phyloP scores from a whole-genome alignment of 1,140 invertebrate species.

The Bicyclus anynana region DNA sequence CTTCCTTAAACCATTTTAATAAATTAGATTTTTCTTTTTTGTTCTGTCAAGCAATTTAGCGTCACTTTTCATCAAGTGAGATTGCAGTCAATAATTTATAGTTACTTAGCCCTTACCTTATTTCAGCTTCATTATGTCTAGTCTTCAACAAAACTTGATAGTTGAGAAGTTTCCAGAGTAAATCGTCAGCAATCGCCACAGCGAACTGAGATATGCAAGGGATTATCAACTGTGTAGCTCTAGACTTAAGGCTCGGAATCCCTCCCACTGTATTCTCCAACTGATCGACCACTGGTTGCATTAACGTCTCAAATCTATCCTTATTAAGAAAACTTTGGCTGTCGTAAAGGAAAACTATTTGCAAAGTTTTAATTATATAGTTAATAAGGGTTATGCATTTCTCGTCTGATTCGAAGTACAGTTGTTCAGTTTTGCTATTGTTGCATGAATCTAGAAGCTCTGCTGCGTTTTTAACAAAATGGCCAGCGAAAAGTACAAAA shows the following conservation, averaged over 20 bases:
- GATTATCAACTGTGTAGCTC: slow-evolving; percentile 82
- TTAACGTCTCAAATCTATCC: slow-evolving; percentile 88
- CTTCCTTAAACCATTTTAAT: too few species aligned
- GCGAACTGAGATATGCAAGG: slow-evolving; percentile 90
- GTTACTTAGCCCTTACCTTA: slow-evolving; percentile 54
- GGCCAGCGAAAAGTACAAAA: slow-evolving; percentile 92
- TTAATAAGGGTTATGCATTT: slow-evolving; percentile 80
- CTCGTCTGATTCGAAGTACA: slow-evolving; percentile 75
- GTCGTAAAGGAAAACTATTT: slow-evolving; percentile 89
- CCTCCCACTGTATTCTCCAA: slow-evolving; percentile 87
- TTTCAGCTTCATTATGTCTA: slow-evolving; percentile 82
- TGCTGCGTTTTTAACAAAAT: slow-evolving; percentile 89
- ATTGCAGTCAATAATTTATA: neutral
- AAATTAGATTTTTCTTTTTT: too few species aligned
- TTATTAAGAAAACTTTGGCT: slow-evolving; percentile 89
- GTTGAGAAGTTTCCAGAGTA: slow-evolving; percentile 92
- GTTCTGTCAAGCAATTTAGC: too few species aligned
- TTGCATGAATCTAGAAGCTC: slow-evolving; percentile 82
- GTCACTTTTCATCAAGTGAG: too few species aligned
- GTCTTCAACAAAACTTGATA: slow-evolving; percentile 94
- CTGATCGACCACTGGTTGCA: slow-evolving; percentile 93
- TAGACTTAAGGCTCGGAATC: slow-evolving; percentile 78
- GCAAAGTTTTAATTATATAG: slow-evolving; percentile 85
- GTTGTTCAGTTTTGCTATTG: slow-evolving; percentile 69
- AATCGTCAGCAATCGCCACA: slow-evolving; percentile 88